Conservation (phyloP, 2,797 vertebrate species). For the Lagorchestes hirsutus region DNA sequence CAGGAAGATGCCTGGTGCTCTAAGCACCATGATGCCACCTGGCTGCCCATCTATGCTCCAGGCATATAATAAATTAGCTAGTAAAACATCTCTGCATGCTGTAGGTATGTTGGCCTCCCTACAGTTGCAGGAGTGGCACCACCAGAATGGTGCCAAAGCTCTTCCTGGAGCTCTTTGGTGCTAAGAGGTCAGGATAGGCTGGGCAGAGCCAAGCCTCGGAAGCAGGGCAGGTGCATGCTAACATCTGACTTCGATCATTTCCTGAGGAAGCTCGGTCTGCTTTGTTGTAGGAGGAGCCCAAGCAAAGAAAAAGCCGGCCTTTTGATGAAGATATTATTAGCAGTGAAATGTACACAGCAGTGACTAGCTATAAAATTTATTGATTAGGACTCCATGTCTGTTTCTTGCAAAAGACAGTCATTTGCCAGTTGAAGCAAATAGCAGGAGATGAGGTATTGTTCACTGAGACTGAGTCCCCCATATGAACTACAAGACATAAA, state of each 20-base stretch:
- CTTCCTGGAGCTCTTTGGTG: background rate
- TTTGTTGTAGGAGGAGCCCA: background rate
- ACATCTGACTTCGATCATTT: background rate
- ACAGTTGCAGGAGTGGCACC: background rate
- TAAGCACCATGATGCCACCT: background rate
- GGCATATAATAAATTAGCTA: background rate
- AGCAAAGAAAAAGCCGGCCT: background rate
- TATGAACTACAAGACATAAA: background rate
- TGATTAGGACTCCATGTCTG: background rate
- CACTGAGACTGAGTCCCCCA: background rate
- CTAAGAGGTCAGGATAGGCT: background rate
- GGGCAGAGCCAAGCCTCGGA: background rate
- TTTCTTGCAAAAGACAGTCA: background rate
- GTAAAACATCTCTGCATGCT: background rate
- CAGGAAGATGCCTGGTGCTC: background rate
- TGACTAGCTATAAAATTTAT: background rate
- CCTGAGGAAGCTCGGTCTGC: background rate
- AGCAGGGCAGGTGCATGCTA: background rate
- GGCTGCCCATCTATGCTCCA: background rate
- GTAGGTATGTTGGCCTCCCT: too few relatives aligned
- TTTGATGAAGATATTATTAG: background rate
- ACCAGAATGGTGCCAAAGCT: background rate
- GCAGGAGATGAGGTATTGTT: background rate
- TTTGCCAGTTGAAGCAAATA: background rate
- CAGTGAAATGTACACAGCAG: background rate